phyloP scores from a whole-genome alignment of 2,797 vertebrate species.

The Ambastaia sidthimunki region DNA sequence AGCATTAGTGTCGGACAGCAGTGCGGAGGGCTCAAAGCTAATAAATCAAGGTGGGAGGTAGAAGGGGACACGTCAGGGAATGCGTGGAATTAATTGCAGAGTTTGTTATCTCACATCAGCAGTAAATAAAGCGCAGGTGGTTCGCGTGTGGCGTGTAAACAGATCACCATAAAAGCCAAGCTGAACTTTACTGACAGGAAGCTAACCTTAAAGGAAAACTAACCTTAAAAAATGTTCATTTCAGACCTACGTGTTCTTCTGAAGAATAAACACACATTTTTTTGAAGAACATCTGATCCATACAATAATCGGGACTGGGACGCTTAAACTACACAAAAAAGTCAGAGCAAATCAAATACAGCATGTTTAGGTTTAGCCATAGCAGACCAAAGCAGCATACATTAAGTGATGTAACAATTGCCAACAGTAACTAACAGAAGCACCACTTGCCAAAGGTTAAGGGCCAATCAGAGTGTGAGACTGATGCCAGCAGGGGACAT shows the following conservation, averaged over 20 bases:
- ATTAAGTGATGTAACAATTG: not conserved
- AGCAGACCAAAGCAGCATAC: not conserved
- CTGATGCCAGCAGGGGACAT: constrained; percentile 26
- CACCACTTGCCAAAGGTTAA: constrained; percentile 9
- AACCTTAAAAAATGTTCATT: not conserved
- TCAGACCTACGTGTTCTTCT: not conserved
- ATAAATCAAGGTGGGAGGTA: constrained; percentile 32
- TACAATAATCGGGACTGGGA: not conserved
- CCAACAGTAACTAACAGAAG: not conserved
- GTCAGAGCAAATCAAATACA: too few species aligned
- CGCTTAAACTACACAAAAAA: not conserved
- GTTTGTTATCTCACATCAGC: constrained; percentile 44
- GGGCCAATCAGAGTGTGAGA: not conserved
- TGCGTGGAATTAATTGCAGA: constrained; percentile 66
- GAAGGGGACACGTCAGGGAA: constrained; percentile 17
- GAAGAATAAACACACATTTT: not conserved
- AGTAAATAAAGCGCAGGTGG: constrained; percentile 54
- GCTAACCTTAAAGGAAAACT: constrained; percentile 13
- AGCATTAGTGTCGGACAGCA: constrained; percentile 52
- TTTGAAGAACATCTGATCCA: not conserved
- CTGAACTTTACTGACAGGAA: not conserved
- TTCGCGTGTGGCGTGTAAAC: constrained; percentile 3
- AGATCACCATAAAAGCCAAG: not conserved
- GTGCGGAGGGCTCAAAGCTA: constrained; percentile 44
- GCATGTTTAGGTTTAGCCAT: too few species aligned